Evolutionary conservation across 2,797 vertebrate species (phyloP), one percentile per base, ranked within the genome.

Genomic region (Antrozous pallidus): DNA sequence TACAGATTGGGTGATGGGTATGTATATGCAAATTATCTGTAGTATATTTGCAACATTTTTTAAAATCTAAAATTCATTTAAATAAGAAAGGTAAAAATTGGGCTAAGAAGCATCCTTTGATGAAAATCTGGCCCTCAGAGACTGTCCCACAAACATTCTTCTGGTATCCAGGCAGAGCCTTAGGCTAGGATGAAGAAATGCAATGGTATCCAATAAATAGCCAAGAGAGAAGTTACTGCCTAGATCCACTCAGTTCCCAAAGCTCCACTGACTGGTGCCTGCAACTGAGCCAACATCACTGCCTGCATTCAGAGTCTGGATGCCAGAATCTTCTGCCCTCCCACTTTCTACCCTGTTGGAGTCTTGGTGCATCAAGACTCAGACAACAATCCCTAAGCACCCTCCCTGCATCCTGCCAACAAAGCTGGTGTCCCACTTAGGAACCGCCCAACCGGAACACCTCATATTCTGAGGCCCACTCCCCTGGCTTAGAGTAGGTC

Each of bases 41-140:
- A 49, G 8, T 14, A 47, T 77, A 45, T 88, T 22, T 17, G 20
- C 20, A 81, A 73, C 36, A 45, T 69, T 83, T 87, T 13, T 20
- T 0, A 70, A 86, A 83, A 17, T 63, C 73, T 78, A 78, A 92
- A 79, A 94, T 80, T 36, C 74, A 22, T 91, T 61, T n/a, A 77
- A 87, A 90, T 78, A 77, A 89, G 81, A 11, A 79, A 85, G 33
- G n/a, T 49, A 75, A 84, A 24, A 90, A 67, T 20, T 70, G 22
- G 33, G 47, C 77, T 69, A 36, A 94, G 18, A 80, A 84, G 42
- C 73, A 87, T 67, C 38, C 11, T 58, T 61, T 69, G 77, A 63
- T 67, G 33, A 49, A 89, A 91, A 79, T 71, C 61, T 69, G 31
- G n/a, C 16, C 31, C 51, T 36, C 11, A 33, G 18, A 87, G 38